Percentiles rank a stretch among this genome's conserved stretches.
These are phyloP conservation scores for Gymnoscopelus braueri DNA, from an alignment of 2,797 vertebrate species.

Conservation along the genomic window DNA sequence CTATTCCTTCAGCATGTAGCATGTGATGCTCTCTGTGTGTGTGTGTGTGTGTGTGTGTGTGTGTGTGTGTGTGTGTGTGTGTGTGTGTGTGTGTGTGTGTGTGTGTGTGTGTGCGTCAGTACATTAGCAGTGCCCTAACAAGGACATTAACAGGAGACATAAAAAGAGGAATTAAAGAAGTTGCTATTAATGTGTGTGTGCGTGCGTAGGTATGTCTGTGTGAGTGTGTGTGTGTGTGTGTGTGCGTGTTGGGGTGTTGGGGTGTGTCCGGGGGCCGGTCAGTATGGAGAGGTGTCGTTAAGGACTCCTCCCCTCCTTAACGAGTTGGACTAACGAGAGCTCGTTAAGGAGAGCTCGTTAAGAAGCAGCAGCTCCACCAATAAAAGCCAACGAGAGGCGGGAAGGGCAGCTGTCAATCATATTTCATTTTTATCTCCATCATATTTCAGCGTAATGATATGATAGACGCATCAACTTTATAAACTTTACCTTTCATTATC, in stretches of 20 bases:
- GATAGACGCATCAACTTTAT: no score
- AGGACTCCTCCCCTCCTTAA: slow-evolving; percentile 66
- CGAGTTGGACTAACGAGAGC: slow-evolving; percentile 57
- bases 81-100: no score
- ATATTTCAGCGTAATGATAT: no score
- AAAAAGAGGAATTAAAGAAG: slow-evolving; percentile 59
- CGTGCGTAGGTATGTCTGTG: slow-evolving; percentile 31
- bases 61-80: no score
- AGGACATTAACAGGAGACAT: slow-evolving; percentile 56
- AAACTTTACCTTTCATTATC: no score
- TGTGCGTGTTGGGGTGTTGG: neutral
- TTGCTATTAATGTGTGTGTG: slow-evolving; percentile 49
- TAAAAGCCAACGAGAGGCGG: slow-evolving; percentile 41
- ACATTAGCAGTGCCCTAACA: slow-evolving; percentile 19
- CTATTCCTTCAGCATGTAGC: no score
- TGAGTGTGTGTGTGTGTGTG: neutral
- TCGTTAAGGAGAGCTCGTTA: slow-evolving; percentile 48
- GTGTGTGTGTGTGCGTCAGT: no score
- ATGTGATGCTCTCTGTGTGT: no score
- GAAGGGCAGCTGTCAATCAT: slow-evolving; percentile 25
- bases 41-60: no score
- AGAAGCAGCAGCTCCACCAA: slow-evolving; percentile 40
- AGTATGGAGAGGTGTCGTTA: slow-evolving; percentile 62
- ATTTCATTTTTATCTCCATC: slow-evolving; percentile 2
- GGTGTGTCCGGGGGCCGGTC: slow-evolving; percentile 64